Conservation (phyloP, 53 echinoderm and acorn worm genomes). For the Patiria pectinifera region DNA sequence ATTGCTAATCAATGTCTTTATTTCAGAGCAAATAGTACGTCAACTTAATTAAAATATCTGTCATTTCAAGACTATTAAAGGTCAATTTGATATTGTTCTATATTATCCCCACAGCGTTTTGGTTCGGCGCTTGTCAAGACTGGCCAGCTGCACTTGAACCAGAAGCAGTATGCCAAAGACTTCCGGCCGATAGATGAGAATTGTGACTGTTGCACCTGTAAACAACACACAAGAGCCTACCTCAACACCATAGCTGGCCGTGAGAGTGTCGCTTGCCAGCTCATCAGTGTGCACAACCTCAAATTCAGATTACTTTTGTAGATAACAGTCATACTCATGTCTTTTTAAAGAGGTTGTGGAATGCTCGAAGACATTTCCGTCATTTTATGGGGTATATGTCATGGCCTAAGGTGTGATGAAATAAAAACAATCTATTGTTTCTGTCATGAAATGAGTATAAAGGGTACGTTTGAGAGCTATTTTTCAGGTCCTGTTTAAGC, state of each 20-base stretch:
- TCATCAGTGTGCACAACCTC: conserved; percentile 93
- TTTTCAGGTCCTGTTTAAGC: no score
- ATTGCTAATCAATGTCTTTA: no score
- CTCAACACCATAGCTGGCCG: conserved; percentile 77
- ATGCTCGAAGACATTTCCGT: no score
- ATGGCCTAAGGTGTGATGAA: no score
- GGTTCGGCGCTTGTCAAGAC: conserved; percentile 80
- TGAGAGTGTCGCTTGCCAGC: conserved; percentile 84
- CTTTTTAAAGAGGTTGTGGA: no score
- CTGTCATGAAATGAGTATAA: no score
- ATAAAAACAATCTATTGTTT: no score
- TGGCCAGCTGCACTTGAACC: conserved; percentile 85
- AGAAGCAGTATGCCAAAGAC: conserved; percentile 81
- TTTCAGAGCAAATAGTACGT: no score
- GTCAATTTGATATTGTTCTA: no score
- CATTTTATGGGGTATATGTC: no score
- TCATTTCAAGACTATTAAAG: background rate
- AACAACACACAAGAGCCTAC: conserved; percentile 90
- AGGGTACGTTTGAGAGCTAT: no score
- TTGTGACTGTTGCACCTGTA: conserved; percentile 86
- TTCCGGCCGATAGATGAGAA: conserved; percentile 83
- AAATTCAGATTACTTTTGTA: conserved; percentile 77
- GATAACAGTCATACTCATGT: background rate
- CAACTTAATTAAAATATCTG: background rate
- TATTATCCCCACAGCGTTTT: conserved; percentile 72